phyloP scores from a whole-genome alignment of 2,797 vertebrate genomes.

The Anabacerthia variegaticeps region DNA sequence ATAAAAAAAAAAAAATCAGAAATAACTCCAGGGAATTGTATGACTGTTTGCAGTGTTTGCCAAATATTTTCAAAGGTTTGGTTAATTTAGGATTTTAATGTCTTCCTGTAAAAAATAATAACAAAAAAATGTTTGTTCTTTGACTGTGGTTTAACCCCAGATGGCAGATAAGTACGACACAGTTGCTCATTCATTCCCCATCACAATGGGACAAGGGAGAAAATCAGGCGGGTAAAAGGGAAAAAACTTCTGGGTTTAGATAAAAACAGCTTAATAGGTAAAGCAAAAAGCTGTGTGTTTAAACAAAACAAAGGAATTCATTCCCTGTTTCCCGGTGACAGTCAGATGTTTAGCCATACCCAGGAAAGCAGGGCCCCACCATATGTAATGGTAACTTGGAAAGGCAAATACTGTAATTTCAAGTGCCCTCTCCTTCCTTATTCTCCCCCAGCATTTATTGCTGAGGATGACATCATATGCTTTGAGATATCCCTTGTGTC shows the following conservation, averaged over 20 bases:
- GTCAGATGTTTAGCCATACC: background rate
- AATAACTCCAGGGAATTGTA: background rate
- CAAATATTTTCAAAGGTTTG: background rate
- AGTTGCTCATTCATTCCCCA: rapidly evolving
- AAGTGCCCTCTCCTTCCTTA: background rate
- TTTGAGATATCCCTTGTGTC: background rate
- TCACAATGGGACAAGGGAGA: no score
- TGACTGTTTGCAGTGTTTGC: background rate
- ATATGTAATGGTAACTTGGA: background rate
- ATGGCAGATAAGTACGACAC: no score
- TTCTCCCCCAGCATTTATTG: background rate
- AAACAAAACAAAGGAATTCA: background rate
- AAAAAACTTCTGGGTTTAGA: background rate
- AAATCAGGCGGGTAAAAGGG: background rate
- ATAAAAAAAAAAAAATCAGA: background rate
- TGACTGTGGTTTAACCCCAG: background rate
- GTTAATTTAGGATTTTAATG: background rate
- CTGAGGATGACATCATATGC: background rate
- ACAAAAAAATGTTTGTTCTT: rapidly evolving
- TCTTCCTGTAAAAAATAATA: background rate
- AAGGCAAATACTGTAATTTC: background rate
- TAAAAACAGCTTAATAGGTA: background rate
- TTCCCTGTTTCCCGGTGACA: background rate
- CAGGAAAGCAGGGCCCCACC: background rate
- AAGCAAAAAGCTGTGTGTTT: background rate